Conservation (phyloP, 2,797 vertebrate species). For the Melanotaenia pygmaea region DNA sequence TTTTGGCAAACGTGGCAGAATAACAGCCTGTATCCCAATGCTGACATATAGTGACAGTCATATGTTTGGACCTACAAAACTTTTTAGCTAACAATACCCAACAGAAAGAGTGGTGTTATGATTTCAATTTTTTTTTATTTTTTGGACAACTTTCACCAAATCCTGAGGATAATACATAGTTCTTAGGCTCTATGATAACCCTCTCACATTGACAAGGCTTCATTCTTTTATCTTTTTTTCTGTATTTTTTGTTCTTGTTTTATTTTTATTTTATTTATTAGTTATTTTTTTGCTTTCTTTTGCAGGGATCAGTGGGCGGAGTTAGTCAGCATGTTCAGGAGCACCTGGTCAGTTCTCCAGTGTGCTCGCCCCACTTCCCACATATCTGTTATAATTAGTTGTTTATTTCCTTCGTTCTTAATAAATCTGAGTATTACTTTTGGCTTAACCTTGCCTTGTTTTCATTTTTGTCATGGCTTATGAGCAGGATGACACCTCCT, state of each 20-base stretch:
- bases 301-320: not conserved
- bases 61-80: not conserved
- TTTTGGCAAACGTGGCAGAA: no score
- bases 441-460: no score
- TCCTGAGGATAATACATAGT: not conserved
- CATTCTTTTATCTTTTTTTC: not conserved
- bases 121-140: not conserved
- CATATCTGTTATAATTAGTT: not conserved
- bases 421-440: no score
- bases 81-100: no score
- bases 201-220: not conserved
- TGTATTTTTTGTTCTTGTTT: no score
- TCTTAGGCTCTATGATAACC: not conserved
- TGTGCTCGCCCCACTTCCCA: not conserved
- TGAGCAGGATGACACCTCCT: not conserved
- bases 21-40: not conserved
- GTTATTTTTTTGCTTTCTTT: not conserved
- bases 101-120: not conserved
- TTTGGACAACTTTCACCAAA: not conserved
- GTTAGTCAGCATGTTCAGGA: no score
- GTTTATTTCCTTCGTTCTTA: not conserved
- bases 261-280: no score
- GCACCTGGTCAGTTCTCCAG: no score
- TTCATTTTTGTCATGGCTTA: no score
- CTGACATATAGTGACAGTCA: not conserved